Base-by-base conservation (phyloP, 2,113 vertebrate genomes). In the Labeo rohita region DNA sequence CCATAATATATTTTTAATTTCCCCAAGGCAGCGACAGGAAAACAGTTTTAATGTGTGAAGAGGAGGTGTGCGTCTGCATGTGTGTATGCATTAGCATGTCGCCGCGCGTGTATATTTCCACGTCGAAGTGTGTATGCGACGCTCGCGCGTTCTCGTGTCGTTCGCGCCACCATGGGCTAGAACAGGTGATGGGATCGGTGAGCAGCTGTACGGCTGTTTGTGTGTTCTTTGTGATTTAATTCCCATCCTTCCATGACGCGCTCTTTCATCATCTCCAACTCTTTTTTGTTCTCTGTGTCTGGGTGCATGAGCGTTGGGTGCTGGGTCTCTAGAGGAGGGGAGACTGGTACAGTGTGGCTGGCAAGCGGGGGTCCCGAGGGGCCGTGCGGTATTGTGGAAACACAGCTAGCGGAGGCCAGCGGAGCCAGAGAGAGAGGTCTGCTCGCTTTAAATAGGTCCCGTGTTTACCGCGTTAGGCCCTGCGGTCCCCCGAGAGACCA, bases 1-100 rank as follows among this genome's bases (percentile, higher is more conserved):
- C 93, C 93, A 94, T 95, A 95, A 95, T 95, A 93, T 94, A 94
- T 93, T 94, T 95, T 95, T 95, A 95, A 95, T 95, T 95, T 95
- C 95, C 95, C 95, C 90, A 94, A 93, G 94, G 95, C 92, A 90
- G 86, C 87, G 89, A 91, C 94, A 94, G 94, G 94, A 95, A 95
- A 95, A 95, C 94, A 95, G 93, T 92, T 93, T 91, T 88, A 87
- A 91, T 93, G 88, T 90, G 80, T 90, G 91, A 91, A 89, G 81
- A 75, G 90, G 90, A 90, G 86, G 87, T 84, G 77, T 86, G 85
- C 80, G 61, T 80, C 18, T 76, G 56, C 72, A 34, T 85, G 83
- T 83, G 79, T 68, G 75, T 85, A 79, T 86, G 87, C 49, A 89
- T 84, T 54, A 81, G 49, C 52, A 61, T 77, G 73, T 74, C n/a